These are phyloP conservation scores for Arge pagana DNA, from an alignment of 2,888 invertebrate genomes.

Conservation along the genomic window DNA sequence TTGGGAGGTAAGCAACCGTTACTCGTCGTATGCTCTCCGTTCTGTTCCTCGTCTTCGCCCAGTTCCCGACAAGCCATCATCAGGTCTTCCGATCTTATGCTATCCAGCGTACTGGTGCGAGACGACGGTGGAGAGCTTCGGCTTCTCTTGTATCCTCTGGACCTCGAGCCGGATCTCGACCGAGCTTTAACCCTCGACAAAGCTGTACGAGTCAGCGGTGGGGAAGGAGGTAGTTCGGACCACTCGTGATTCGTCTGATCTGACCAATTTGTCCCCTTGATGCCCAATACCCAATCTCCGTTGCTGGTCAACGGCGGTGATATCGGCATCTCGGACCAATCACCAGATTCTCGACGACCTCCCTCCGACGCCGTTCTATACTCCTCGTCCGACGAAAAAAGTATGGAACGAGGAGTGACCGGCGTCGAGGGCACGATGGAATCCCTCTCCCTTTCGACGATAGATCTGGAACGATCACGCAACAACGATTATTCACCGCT, in stretches of 20 bases:
- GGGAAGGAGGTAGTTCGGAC: slow-evolving; percentile 67
- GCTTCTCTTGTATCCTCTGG: slow-evolving; percentile 65
- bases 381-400: slow-evolving; percentile 85
- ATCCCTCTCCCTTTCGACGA: slow-evolving; percentile 49
- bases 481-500: too few relatives aligned
- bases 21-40: slow-evolving; percentile 51
- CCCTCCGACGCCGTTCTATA: slow-evolving; percentile 87
- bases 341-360: slow-evolving; percentile 78
- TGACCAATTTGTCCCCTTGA: slow-evolving; percentile 46
- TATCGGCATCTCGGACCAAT: slow-evolving; percentile 76
- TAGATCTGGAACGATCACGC: slow-evolving; percentile 33
- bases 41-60: slow-evolving; percentile 63
- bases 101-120: slow-evolving; percentile 68
- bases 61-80: slow-evolving; percentile 60
- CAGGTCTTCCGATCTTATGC: slow-evolving; percentile 67
- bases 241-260: slow-evolving; percentile 49
- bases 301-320: slow-evolving; percentile 60
- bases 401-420: slow-evolving; percentile 68
- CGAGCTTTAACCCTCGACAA: slow-evolving; percentile 70
- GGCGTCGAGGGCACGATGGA: slow-evolving; percentile 67
- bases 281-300: slow-evolving; percentile 45
- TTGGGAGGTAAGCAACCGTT: slow-evolving; percentile 51
- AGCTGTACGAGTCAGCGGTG: slow-evolving; percentile 66
- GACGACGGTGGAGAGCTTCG: slow-evolving; percentile 67
- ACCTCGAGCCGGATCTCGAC: slow-evolving; percentile 59